Percentiles rank a stretch among this genome's conserved stretches.
Evolutionary conservation across 2,888 invertebrate species (phyloP).

Genomic region (Harpalus rubripes): DNA sequence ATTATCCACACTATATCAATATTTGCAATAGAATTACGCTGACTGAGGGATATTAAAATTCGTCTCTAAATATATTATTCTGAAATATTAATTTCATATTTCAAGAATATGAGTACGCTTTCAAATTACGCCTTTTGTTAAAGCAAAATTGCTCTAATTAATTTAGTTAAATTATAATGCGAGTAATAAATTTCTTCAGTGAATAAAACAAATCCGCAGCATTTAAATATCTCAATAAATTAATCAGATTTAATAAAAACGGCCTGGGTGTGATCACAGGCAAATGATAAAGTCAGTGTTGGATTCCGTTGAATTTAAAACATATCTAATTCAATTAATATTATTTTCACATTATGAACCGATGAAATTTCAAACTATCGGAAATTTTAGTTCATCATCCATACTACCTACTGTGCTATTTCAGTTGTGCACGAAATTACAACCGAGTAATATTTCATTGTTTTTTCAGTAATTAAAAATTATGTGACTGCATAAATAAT

Average conservation of each 20-base stretch:
- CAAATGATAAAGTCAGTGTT: slow-evolving; percentile 1
- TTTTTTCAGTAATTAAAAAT: too few relatives aligned
- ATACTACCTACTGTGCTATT: too few relatives aligned
- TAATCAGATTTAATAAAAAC: slow-evolving; percentile 42
- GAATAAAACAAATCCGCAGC: slow-evolving; percentile 26
- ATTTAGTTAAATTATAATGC: not conserved
- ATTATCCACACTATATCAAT: slow-evolving; percentile 25
- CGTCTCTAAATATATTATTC: not conserved
- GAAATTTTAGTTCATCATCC: too few relatives aligned
- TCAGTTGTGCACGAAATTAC: too few relatives aligned
- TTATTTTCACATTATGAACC: too few relatives aligned
- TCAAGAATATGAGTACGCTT: not conserved
- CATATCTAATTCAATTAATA: too few relatives aligned
- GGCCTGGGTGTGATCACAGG: not conserved
- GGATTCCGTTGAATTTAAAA: not conserved
- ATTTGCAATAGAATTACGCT: slow-evolving; percentile 14
- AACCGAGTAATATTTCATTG: too few relatives aligned
- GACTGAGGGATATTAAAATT: slow-evolving; percentile 15
- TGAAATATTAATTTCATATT: slow-evolving; percentile 21
- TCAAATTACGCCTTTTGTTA: not conserved
- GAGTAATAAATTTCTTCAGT: slow-evolving; percentile 19
- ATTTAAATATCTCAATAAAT: slow-evolving; percentile 40
- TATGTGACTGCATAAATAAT: too few relatives aligned
- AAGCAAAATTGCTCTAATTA: slow-evolving; percentile 12
- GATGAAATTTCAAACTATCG: too few relatives aligned